Evolutionary conservation across 2,113 vertebrate species (phyloP).

Genomic region (Dicaeum eximium): DNA sequence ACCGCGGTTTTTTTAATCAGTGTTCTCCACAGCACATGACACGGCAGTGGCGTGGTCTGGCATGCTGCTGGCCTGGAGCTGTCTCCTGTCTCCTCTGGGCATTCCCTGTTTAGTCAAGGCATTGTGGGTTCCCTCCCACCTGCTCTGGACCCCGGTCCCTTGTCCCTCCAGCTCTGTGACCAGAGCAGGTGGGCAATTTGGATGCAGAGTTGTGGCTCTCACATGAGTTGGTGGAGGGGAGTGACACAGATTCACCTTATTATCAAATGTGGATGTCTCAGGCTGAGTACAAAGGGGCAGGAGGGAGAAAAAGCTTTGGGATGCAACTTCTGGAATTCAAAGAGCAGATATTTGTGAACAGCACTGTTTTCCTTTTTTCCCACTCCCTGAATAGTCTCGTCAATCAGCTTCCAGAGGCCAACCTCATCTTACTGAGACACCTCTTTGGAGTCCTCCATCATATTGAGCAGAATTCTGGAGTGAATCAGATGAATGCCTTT

Average conservation of each 20-base stretch:
- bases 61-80: background rate
- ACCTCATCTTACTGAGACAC: conserved; percentile 72
- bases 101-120: rapidly evolving
- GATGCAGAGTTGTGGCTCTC: background rate
- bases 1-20: background rate
- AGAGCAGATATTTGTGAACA: background rate
- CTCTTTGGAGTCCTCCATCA: conserved; percentile 76
- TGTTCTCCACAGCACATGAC: background rate
- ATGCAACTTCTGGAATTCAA: background rate
- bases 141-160: background rate
- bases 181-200: background rate
- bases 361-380: background rate
- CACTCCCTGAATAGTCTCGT: conserved; percentile 57
- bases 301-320: background rate
- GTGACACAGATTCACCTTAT: background rate
- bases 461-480: conserved; percentile 71
- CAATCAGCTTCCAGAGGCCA: conserved; percentile 74
- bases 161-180: background rate
- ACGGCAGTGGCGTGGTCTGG: rapidly evolving
- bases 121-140: background rate
- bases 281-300: background rate
- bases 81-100: background rate
- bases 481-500: conserved; percentile 81
- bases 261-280: background rate
- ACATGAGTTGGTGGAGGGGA: background rate